A percentile compares a stretch with the other conserved stretches of the same genome.
These are phyloP conservation scores for Pachyseris speciosa DNA, from an alignment of 64 coral and sea anemone genomes.

Conservation along the genomic window DNA sequence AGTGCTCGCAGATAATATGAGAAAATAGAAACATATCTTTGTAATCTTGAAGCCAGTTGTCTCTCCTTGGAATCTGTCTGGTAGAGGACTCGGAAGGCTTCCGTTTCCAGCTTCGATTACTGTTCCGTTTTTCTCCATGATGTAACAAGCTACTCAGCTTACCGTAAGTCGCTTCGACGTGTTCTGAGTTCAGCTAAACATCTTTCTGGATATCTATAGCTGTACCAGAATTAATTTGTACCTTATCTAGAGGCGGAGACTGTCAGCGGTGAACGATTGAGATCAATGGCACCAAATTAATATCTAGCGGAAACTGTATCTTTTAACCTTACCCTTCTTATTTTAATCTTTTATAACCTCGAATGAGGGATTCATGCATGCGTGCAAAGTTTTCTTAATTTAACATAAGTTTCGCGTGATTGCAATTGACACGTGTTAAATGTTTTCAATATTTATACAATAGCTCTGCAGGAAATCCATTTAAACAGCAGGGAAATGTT, in stretches of 20 bases:
- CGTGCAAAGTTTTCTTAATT: no score
- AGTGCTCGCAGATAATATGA: constrained; percentile 30
- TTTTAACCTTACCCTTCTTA: background rate
- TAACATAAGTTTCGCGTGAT: no score
- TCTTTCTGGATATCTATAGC: no score
- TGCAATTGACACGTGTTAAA: no score
- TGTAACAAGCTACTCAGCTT: no score
- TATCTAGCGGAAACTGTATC: background rate
- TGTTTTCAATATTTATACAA: no score
- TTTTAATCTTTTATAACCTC: no score
- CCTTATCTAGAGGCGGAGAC: background rate
- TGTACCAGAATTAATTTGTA: background rate
- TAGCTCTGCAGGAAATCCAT: no score
- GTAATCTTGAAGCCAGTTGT: background rate
- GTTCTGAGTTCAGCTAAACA: no score
- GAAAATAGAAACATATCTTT: constrained; percentile 50
- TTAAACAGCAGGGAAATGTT: no score
- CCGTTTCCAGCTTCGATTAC: background rate
- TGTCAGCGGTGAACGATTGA: background rate
- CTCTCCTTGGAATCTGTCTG: background rate
- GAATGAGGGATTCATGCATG: no score
- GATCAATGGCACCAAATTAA: background rate
- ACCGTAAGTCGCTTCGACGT: no score
- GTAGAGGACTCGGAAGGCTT: background rate
- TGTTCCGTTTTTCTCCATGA: background rate